Percentiles rank a stretch among this genome's conserved stretches.
phyloP scores from a whole-genome alignment of 37 sponge, comb jelly and placozoan species.

The Halisarca cf. caerulea region DNA sequence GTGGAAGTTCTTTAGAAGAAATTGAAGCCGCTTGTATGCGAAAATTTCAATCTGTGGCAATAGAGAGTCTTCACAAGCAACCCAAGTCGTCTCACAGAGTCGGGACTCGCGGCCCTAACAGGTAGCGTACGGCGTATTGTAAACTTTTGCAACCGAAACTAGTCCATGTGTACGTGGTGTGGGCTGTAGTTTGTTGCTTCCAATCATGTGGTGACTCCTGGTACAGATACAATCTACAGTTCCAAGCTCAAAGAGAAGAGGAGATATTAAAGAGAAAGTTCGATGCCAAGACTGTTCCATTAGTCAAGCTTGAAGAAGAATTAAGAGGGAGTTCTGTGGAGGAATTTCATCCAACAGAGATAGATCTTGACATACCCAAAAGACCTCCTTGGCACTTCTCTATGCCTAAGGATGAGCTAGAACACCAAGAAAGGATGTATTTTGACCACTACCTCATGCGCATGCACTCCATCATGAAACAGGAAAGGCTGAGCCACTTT shows the following conservation, averaged over 20 bases:
- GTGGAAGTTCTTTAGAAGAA: not conserved
- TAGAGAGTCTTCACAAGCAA: constrained; percentile 47
- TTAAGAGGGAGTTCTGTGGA: constrained; percentile 6
- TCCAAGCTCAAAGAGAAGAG: constrained; percentile 58
- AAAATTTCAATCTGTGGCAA: not conserved
- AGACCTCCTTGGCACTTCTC: constrained; percentile 79
- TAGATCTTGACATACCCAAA: constrained; percentile 77
- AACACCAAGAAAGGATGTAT: constrained; percentile 53
- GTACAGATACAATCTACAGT: constrained; percentile 75
- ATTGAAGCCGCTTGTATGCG: not conserved
- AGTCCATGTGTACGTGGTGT: too few relatives aligned
- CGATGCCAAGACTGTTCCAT: constrained; percentile 36
- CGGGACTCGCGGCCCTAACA: constrained; percentile 37
- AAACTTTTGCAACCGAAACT: too few relatives aligned
- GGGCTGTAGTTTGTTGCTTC: too few relatives aligned
- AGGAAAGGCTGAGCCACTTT: constrained; percentile 78
- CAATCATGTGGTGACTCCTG: too few relatives aligned
- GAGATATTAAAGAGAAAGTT: constrained; percentile 71
- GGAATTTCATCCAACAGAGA: not conserved
- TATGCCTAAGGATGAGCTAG: constrained; percentile 67
- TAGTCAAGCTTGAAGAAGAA: constrained; percentile 57
- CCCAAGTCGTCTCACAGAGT: not conserved
- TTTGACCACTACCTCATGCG: constrained; percentile 67
- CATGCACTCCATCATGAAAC: constrained; percentile 45
- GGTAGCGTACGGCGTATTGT: too few relatives aligned